Base-by-base conservation (phyloP, 1,140 invertebrate species). In the Hydropsyche tenuis region DNA sequence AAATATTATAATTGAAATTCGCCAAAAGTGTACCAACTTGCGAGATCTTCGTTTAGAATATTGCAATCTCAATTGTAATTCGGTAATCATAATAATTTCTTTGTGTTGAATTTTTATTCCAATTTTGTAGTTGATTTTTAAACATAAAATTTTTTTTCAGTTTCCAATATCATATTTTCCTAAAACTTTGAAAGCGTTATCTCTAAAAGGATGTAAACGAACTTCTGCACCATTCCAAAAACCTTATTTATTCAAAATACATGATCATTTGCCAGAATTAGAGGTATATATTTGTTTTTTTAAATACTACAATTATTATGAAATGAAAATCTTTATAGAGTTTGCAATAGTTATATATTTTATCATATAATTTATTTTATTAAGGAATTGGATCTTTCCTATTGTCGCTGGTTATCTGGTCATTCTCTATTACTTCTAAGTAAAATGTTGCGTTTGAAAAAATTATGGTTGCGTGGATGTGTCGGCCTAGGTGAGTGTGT, bases 381-480 rank as follows among this genome's bases (percentile, higher is more conserved):
- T 60, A 78, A 90, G 88, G 85, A 87, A 53, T 80, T 93, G 42
- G 88, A 91, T 78, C 81, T 93, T 25, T 89, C 88, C 42, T 84
- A 89, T 73, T 92, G 90, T 79, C 81, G 84, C n/a, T 93, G 91
- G 91, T 86, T 93, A 77, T 87, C 89, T 63, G 87, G 90, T 0
- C 90, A 92, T 77, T 87, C 89, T 12, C 81, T 93, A 7, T 81
- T 93, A 80, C 86, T 89, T 22, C 84, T 93, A 0, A 92, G 90
- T 79, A 93, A 93, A 85, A 81, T 91, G 77, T 82, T 84, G 2
- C 80, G 83, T 23, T 81, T 93, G 4, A 85, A 85, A 37, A 85
- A 87, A 66, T 82, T 93, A 1, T 82, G 85, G 75, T 77, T 91
- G 27, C 82, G 88, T 73, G 88, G 89, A 5, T 93, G 91, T 80